Base-by-base conservation (phyloP, 1,140 invertebrate species). In the Trichonephila clavata region DNA sequence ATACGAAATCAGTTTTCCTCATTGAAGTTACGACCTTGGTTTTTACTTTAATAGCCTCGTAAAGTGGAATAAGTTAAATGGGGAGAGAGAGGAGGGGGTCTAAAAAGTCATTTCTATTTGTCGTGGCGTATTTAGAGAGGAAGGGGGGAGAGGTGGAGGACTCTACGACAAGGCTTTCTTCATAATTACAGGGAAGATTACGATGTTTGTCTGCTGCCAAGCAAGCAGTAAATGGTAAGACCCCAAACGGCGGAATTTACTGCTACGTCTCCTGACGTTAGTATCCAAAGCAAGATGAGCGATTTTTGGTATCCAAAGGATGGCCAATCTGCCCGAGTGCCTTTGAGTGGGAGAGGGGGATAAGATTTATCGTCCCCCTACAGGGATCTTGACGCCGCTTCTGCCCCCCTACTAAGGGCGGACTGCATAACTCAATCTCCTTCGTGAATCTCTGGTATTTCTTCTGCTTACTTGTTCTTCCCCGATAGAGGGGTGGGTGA, bases 361-460 rank as follows among this genome's bases (percentile, higher is more conserved):
- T n/a, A 4, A 77, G 32, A 77, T 77, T 77, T 77, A 77, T 77
- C 71, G 71, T 24, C 27, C 13, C 32, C 24, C 71, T 39, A 77
- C 27, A 20, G 84, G 24, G 84, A 86, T 86, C 84, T 86, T 86
- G 84, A 86, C 84, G 84, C 84, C 84, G 59, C 20, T 27, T 57
- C 63, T 59, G 59, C 71, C 71, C 27, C 27, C 61, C 61, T 63
- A 39, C 21, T 14, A 27, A 32, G 27, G 71, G 71, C 27, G 71
- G 71, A 77, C 71, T 32, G 59, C 84, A 86, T 86, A 86, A 86
- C 84, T 86, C 84, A 86, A 86, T 86, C 84, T 86, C 32, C 24
- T 59, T 16, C 59, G 20, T 32, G 50, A n/a, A 57, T 86, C 84
- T 21, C 59, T 86, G 84, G 57, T n/a, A 32, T 61, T 61, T 86